Evolutionary conservation across 2,888 invertebrate species (phyloP).

Genomic region (Anaspis maculata): DNA sequence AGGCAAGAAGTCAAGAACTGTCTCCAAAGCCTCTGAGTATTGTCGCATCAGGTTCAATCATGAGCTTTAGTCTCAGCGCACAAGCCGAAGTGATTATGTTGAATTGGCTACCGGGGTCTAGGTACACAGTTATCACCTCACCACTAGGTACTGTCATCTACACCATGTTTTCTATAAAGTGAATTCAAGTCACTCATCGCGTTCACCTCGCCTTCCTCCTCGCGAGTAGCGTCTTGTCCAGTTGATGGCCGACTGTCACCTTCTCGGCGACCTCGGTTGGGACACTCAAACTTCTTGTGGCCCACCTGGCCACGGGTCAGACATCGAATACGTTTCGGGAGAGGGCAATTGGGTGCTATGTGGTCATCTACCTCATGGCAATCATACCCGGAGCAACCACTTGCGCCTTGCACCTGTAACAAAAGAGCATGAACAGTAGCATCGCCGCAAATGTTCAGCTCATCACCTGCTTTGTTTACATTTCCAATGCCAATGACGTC

Average conservation of each 20-base stretch:
- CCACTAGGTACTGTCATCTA: neutral
- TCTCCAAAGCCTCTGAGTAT: slow-evolving; percentile 2
- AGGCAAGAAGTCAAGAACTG: neutral
- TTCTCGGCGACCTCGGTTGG: too few species aligned
- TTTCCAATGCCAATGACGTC: too few species aligned
- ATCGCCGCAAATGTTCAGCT: too few species aligned
- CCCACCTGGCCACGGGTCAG: neutral
- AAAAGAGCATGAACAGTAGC: too few species aligned
- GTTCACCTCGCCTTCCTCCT: neutral
- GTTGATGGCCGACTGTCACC: too few species aligned
- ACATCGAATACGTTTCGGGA: neutral
- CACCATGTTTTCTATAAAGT: neutral
- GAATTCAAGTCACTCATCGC: neutral
- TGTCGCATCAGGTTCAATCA: neutral
- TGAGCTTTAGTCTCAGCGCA: slow-evolving; percentile 1
- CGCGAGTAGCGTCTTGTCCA: too few species aligned
- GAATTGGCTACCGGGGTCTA: slow-evolving; percentile 3
- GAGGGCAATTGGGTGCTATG: neutral
- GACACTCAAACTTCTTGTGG: neutral
- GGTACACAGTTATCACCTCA: neutral
- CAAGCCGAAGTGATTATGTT: slow-evolving; percentile 1
- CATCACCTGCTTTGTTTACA: too few species aligned
- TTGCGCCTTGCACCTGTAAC: too few species aligned
- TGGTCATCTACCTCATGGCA: neutral
- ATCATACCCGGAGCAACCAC: too few species aligned